These are phyloP conservation scores for Aradus depressus DNA, from an alignment of 2,888 invertebrate species.

Conservation along the genomic window DNA sequence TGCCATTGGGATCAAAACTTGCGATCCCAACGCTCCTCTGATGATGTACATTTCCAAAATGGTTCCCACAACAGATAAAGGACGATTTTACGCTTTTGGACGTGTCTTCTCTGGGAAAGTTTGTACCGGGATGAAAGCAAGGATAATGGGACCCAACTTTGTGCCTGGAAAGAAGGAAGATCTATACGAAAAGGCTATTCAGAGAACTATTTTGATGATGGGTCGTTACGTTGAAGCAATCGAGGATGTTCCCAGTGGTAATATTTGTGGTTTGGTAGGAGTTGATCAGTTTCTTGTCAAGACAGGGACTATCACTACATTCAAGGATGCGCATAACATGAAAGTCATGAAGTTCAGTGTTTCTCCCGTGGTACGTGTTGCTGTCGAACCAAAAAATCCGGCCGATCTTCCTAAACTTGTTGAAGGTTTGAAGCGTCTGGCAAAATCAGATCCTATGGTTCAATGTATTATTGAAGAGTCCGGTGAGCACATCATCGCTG, in stretches of 20 bases:
- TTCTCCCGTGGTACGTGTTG: conserved; percentile 97
- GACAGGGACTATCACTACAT: conserved; percentile 98
- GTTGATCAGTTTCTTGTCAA: conserved; percentile 99
- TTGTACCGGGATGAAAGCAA: conserved; percentile 88
- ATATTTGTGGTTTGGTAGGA: conserved; percentile 99
- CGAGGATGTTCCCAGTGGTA: conserved; percentile 96
- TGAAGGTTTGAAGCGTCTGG: conserved; percentile 91
- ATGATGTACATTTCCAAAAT: conserved; percentile 99
- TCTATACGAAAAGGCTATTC: conserved; percentile 96
- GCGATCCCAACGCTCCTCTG: conserved; percentile 91
- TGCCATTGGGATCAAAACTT: conserved; percentile 78
- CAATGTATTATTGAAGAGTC: conserved; percentile 99
- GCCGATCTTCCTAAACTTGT: conserved; percentile 98
- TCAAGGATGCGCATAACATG: conserved; percentile 99
- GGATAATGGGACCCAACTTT: conserved; percentile 99
- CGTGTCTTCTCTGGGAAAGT: conserved; percentile 98
- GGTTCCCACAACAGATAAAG: conserved; percentile 99
- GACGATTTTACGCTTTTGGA: conserved; percentile 99
- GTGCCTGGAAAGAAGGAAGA: conserved; percentile 97
- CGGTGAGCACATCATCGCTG: conserved; percentile 99
- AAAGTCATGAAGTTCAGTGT: conserved; percentile 99
- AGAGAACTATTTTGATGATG: conserved; percentile 99
- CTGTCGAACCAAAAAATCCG: conserved; percentile 98
- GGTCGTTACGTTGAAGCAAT: conserved; percentile 99
- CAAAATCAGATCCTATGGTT: conserved; percentile 99